Percentiles rank a stretch among this genome's conserved stretches.
Conservation (phyloP, 2,113 vertebrate genomes). For the Sylvilagus bachmani region DNA sequence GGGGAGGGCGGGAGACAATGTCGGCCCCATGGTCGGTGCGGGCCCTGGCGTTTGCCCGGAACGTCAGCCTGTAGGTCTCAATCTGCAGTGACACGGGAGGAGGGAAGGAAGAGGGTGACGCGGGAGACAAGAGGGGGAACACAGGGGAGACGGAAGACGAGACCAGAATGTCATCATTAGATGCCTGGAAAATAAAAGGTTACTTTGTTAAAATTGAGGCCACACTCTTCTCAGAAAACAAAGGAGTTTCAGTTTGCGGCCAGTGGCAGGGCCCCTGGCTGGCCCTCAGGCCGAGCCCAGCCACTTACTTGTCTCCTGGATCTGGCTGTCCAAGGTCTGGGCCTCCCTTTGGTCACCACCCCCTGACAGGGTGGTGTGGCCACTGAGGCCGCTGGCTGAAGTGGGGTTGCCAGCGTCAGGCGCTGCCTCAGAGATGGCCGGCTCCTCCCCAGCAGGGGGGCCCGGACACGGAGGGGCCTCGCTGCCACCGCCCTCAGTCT, state of each 20-base stretch:
- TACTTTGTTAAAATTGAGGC: conserved; percentile 83
- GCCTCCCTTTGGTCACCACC: conserved; percentile 91
- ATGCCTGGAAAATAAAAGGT: conserved; percentile 99
- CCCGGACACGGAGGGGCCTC: conserved; percentile 86
- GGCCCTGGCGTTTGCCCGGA: conserved; percentile 94
- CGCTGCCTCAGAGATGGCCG: conserved; percentile 71
- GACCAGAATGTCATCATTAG: conserved; percentile 96
- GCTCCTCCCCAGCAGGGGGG: conserved; percentile 87
- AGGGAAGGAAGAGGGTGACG: conserved; percentile 65
- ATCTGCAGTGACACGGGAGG: conserved; percentile 94
- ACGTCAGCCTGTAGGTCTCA: conserved; percentile 95
- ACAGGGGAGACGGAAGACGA: conserved; percentile 90
- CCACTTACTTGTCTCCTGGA: conserved; percentile 98
- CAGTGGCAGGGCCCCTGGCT: conserved; percentile 78
- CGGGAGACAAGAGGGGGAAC: conserved; percentile 70
- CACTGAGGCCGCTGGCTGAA: conserved; percentile 92
- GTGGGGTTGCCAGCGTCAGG: conserved; percentile 82
- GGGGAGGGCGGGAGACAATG: conserved; percentile 89
- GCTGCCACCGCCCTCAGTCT: conserved; percentile 93
- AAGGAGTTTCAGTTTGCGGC: conserved; percentile 70
- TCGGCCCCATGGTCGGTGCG: conserved; percentile 94
- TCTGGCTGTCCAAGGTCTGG: conserved; percentile 93
- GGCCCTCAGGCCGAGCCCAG: conserved; percentile 71
- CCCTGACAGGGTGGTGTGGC: conserved; percentile 87
- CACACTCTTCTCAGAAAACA: conserved; percentile 61